Conservation (phyloP, 1,140 invertebrate genomes). For the Alviniconcha marisindica region DNA sequence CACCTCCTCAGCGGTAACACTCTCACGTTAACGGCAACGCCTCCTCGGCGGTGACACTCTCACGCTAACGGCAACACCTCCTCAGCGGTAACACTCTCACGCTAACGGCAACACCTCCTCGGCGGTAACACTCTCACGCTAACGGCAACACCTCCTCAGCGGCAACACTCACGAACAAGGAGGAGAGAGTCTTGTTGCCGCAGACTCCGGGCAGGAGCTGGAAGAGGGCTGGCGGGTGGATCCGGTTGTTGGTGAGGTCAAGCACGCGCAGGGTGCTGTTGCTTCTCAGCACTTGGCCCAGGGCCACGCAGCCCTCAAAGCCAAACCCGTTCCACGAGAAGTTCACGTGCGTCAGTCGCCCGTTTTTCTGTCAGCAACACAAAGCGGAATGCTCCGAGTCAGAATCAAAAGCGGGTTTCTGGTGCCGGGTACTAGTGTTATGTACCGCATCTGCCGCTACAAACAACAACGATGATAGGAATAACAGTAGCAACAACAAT, state of each 20-base stretch:
- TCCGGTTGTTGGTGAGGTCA: constrained; percentile 64
- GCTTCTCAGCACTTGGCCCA: constrained; percentile 50
- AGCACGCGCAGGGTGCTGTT: constrained; percentile 60
- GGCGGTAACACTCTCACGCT: too few relatives aligned
- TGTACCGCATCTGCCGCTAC: background rate
- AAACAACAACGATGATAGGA: too few relatives aligned
- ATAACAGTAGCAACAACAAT: too few relatives aligned
- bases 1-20: too few relatives aligned
- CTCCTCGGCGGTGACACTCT: too few relatives aligned
- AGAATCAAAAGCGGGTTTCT: background rate
- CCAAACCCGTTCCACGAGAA: constrained; percentile 71
- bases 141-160: too few relatives aligned
- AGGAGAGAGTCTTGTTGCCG: constrained; percentile 59
- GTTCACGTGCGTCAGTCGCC: constrained; percentile 49
- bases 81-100: too few relatives aligned
- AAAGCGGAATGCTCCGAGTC: background rate
- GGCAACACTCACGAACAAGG: constrained; percentile 46
- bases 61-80: too few relatives aligned
- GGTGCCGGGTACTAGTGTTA: background rate
- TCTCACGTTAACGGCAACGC: too few relatives aligned
- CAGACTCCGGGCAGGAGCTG: constrained; percentile 59
- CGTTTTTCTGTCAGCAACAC: constrained; percentile 59
- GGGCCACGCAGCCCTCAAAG: constrained; percentile 64
- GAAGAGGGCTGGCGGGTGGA: constrained; percentile 61
- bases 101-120: too few relatives aligned